Evolutionary conservation across 2,888 invertebrate species (phyloP), one percentile per base, ranked within the genome.

Genomic region (Zonitis immaculata): DNA sequence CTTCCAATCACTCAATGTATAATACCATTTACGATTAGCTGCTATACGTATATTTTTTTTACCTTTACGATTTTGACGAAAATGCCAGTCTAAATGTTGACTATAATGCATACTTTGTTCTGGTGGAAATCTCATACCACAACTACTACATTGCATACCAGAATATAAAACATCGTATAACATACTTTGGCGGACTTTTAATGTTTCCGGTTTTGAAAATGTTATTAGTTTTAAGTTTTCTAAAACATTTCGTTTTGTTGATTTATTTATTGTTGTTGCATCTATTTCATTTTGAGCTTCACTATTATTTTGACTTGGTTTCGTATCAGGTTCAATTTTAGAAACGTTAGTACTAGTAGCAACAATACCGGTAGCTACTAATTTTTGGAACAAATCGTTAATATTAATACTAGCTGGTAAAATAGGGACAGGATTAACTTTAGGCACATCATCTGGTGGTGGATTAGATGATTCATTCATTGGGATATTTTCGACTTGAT

Each of bases 81-180:
- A 98, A 78, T 99, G 99, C 97, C 98, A 98, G 78, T 99, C 98
- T 55, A 98, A 82, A 78, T 99, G 99, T 73, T 93, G 91, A 66
- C 89, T 90, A 77, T 97, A 99, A 58, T 89, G 85, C 62, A 89
- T 88, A 7, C 90, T 91, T 70, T 89, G 88, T 76, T 93, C 92
- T 0, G 91, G 88, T 11, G 91, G 89, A 77, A 98, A 97, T 43
- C 97, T 83, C 56, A 93, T 86, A 27, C 98, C 98, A 77, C 99
- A 99, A 47, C 94, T 92, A 60, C 92, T 89, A 78, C 99, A 99
- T 72, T 96, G 97, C 82, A 95, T 90, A 39, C 97, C 97, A 51
- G 86, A 84, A 76, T 93, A 95, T 20, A 96, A 77, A 6, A 77
- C 75, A 0, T 81, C 69, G 11, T 93, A 84, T 9, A 93, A 79